Conservation (phyloP, 2,113 vertebrate species). For the Taurulus bubalis region DNA sequence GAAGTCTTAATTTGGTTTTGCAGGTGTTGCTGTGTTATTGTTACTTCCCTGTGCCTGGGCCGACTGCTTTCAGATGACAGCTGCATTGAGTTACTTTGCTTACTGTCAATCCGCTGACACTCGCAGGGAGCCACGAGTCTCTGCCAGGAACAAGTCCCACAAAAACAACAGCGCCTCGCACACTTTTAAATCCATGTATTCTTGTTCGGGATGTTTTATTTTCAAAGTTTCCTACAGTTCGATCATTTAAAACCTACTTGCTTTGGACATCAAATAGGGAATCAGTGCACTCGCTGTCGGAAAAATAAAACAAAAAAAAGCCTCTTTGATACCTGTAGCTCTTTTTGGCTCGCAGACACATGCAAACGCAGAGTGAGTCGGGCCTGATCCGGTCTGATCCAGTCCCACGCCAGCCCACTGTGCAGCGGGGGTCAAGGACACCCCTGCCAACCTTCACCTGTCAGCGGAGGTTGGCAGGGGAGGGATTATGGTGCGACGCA, state of each 20-base stretch:
- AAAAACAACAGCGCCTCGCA: slow-evolving; percentile 18
- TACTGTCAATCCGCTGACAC: slow-evolving; percentile 55
- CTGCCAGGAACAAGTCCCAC: slow-evolving; percentile 45
- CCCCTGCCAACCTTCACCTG: slow-evolving; percentile 68
- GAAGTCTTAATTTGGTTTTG: slow-evolving; percentile 46
- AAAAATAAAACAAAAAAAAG: slow-evolving; percentile 48
- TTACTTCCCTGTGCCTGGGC: slow-evolving; percentile 33
- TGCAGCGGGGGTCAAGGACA: slow-evolving; percentile 68
- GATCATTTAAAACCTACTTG: background rate
- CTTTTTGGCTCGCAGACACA: slow-evolving; percentile 27
- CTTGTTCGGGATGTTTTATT: slow-evolving; percentile 2
- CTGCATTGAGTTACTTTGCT: slow-evolving; percentile 48
- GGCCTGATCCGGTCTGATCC: slow-evolving; percentile 71
- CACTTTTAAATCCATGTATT: slow-evolving; percentile 18
- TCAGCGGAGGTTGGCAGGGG: slow-evolving; percentile 61
- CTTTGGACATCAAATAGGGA: slow-evolving; percentile 29
- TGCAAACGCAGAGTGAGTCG: slow-evolving; percentile 21
- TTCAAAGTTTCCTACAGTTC: background rate
- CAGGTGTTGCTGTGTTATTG: slow-evolving; percentile 20
- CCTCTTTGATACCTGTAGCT: slow-evolving; percentile 50
- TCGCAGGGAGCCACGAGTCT: slow-evolving; percentile 39
- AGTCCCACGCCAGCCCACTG: slow-evolving; percentile 47
- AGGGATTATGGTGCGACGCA: slow-evolving; percentile 61
- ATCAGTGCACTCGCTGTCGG: slow-evolving; percentile 15
- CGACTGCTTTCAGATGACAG: slow-evolving; percentile 28